Evolutionary conservation across 2,113 vertebrate genomes (phyloP).

Genomic region (Platycercus adscitus): DNA sequence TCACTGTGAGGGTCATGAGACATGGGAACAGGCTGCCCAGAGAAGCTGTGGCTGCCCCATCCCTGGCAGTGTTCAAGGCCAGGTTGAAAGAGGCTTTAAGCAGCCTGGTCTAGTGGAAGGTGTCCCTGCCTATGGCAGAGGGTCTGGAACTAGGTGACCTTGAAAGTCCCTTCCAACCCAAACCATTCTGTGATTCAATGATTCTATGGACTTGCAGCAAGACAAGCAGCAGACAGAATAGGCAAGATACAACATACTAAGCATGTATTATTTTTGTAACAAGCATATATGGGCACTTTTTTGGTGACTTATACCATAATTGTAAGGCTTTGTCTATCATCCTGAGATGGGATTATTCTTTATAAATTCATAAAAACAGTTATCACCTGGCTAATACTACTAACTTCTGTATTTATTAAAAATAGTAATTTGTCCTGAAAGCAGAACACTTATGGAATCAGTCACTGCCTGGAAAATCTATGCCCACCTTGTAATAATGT

Average conservation of each 20-base stretch:
- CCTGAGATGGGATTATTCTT: not conserved
- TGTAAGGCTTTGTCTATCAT: not conserved
- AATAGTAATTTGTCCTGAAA: not conserved
- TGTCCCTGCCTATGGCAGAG: not conserved
- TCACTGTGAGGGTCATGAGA: not conserved
- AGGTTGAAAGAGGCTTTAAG: not conserved
- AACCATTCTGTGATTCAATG: not conserved
- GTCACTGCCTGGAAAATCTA: not conserved
- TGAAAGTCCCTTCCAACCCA: not conserved
- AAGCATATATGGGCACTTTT: not conserved
- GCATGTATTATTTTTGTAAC: not conserved
- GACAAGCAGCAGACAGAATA: not conserved
- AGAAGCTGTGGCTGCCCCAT: not conserved
- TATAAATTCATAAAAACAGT: not conserved
- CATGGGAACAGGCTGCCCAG: not conserved
- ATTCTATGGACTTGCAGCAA: not conserved
- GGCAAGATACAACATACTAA: not conserved
- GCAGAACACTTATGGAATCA: not conserved
- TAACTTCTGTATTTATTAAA: not conserved
- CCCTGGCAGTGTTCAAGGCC: not conserved
- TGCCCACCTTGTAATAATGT: not conserved
- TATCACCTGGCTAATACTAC: not conserved
- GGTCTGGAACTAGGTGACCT: not conserved
- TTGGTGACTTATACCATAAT: rapidly evolving
- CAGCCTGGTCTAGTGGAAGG: not conserved